Base-by-base conservation (phyloP, 2,113 vertebrate genomes). In the Nymphicus hollandicus region DNA sequence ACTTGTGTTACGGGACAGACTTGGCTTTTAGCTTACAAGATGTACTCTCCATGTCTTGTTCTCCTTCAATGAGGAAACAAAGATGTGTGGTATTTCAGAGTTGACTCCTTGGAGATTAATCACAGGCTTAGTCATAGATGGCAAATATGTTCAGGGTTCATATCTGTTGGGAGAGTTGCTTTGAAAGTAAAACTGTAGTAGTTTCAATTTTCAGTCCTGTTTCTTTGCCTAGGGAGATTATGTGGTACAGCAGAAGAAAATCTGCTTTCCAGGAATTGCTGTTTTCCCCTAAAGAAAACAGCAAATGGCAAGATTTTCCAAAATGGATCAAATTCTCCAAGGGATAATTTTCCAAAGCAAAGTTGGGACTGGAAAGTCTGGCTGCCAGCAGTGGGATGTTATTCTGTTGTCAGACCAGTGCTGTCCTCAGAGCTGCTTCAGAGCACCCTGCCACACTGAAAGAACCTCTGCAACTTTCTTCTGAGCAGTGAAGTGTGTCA, bases 101-200 rank as follows among this genome's bases (percentile, higher is more conserved):
- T 27, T 93, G 63, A 82, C 85, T 95, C 88, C 85, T 91, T 61
- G 15, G 81, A 89, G 92, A 95, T 95, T 95, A 96, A 89, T 97
- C 94, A 96, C 76, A 71, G 86, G 66, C 93, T 95, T 92, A 96
- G 86, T 95, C 96, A 96, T 88, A 60, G 63, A 52, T 78, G 11
- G 4, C 81, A 96, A 47, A 91, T 86, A 52, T 78, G 86, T 93
- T 96, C 77, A 64, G 73, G 61, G 83, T 81, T 95, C 47, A 4
- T 71, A 11, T 81, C 80, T 86, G 68, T 24, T 50, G 72, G 28
- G 86, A 93, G 83, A 92, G 91, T 74, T 73, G 69, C 47, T 88
- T 81, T 83, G 83, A 93, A 95, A 91, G 64, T 50, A 29, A 86
- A 95, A 68, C 33, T 18, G 24, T 31, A 61, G 43, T 18, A 0